phyloP scores from a whole-genome alignment of 2,888 invertebrate species.

The Perizoma affinitatum region DNA sequence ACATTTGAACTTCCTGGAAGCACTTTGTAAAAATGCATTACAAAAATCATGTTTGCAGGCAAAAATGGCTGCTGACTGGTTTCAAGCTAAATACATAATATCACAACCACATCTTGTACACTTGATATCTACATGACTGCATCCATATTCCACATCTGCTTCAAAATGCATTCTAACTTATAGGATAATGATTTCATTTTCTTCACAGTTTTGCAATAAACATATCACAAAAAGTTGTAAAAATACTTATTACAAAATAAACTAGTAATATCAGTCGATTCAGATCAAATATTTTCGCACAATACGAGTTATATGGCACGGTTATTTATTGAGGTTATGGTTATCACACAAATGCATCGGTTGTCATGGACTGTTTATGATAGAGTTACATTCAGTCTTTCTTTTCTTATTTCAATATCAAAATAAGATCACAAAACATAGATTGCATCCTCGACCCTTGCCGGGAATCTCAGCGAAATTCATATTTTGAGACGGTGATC shows the following conservation, averaged over 20 bases:
- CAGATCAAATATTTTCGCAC: conserved; percentile 36
- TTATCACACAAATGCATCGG: conserved; percentile 55
- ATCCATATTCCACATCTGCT: conserved; percentile 19
- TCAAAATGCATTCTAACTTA: conserved; percentile 34
- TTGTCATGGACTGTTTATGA: conserved; percentile 58
- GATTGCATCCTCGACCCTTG: conserved; percentile 15
- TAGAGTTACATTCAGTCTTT: conserved; percentile 71
- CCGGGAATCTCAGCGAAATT: conserved; percentile 13
- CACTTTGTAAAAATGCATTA: conserved; percentile 31
- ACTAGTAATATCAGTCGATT: conserved; percentile 50
- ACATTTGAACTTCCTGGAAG: conserved; percentile 39
- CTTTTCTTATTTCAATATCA: conserved; percentile 42
- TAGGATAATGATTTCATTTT: conserved; percentile 21
- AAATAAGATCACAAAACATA: conserved; percentile 31
- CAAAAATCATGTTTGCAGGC: conserved; percentile 21
- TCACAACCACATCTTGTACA: conserved; percentile 55
- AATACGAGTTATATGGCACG: conserved; percentile 54
- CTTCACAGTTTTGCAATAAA: conserved; percentile 19
- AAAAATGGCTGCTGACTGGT: conserved; percentile 36
- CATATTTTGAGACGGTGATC: conserved; percentile 27
- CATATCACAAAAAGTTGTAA: conserved; percentile 29
- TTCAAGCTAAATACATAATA: conserved; percentile 26
- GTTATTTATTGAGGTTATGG: conserved; percentile 49
- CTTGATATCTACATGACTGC: conserved; percentile 30
- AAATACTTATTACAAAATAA: conserved; percentile 34